Base-by-base conservation (phyloP, 2,797 vertebrate species). In the Gouania willdenowi region DNA sequence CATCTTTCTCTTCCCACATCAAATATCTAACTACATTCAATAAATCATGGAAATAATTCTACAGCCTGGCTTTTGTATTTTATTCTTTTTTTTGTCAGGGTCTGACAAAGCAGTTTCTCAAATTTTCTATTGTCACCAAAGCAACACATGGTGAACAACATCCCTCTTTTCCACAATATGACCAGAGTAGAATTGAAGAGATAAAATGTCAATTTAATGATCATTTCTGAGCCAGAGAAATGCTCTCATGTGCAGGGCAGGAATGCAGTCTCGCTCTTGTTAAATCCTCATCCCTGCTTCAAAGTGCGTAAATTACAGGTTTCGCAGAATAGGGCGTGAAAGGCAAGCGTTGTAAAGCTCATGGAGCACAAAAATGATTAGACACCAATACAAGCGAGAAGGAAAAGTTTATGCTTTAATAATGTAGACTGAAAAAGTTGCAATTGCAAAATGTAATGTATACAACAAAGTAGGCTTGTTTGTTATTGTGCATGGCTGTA, bases 1-100 rank as follows among this genome's bases (percentile, higher is more conserved):
- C n/a, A n/a, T n/a, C n/a, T n/a, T n/a, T n/a, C n/a, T n/a, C n/a
- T 71, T 65, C 19, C 55, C 21, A 22, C 39, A 34, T 50, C 32
- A 45, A 34, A 26, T 60, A 35, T 54, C 66, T 68, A 47, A 22
- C 29, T 43, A 51, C 19, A 50, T 23, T 60, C 71, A 71, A 76
- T 75, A 51, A 67, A 73, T 75, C 63, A 56, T 47, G 29, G 42
- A 58, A 58, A 65, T 77, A 44, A 63, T 64, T 59, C 53, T 41
- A 38, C 50, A 47, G 40, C 25, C 37, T 19, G 38, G 53, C 47
- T 61, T 72, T 83, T 53, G 82, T 77, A n/a, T n/a, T n/a, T n/a
- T n/a, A n/a, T n/a, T n/a, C n/a, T n/a, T n/a, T n/a, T n/a, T n/a
- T n/a, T n/a, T n/a, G n/a, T n/a, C n/a, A n/a, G n/a, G n/a, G n/a